Conservation (phyloP, 1,140 invertebrate species). For the Pseudachorutes palmiensis region DNA sequence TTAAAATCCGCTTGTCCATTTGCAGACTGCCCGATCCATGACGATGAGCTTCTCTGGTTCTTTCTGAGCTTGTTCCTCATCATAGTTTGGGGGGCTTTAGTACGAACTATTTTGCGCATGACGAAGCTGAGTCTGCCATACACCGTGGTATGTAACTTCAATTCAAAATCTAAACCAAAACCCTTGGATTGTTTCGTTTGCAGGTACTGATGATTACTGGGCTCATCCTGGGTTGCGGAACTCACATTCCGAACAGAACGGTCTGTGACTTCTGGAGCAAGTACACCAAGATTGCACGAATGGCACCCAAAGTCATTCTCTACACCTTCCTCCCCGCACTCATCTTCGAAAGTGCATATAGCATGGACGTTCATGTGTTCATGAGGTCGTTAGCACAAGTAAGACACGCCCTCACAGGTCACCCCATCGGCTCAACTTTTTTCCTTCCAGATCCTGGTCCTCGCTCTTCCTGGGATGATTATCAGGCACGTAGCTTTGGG, state of each 20-base stretch:
- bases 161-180: background rate
- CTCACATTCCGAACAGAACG: slow-evolving; percentile 14
- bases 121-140: slow-evolving; percentile 16
- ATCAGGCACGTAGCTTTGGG: background rate
- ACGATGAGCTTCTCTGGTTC: slow-evolving; percentile 5
- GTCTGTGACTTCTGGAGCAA: slow-evolving; percentile 21
- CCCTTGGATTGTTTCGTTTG: too few relatives aligned
- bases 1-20: too few relatives aligned
- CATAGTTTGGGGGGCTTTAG: slow-evolving; percentile 24
- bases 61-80: slow-evolving; percentile 28
- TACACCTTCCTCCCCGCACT: slow-evolving; percentile 46
- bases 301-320: slow-evolving; percentile 44
- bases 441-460: slow-evolving; percentile 18
- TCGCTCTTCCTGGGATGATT: slow-evolving; percentile 32
- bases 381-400: slow-evolving; percentile 9
- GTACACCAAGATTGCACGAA: slow-evolving; percentile 38
- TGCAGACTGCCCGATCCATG: background rate
- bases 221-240: slow-evolving; percentile 15
- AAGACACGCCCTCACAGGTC: background rate
- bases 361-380: slow-evolving; percentile 39
- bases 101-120: slow-evolving; percentile 10
- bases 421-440: background rate
- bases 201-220: slow-evolving; percentile 22
- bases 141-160: slow-evolving; percentile 10
- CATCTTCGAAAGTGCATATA: slow-evolving; percentile 48